Conservation (phyloP, 2,888 invertebrate genomes). For the Stomorhina lunata region DNA sequence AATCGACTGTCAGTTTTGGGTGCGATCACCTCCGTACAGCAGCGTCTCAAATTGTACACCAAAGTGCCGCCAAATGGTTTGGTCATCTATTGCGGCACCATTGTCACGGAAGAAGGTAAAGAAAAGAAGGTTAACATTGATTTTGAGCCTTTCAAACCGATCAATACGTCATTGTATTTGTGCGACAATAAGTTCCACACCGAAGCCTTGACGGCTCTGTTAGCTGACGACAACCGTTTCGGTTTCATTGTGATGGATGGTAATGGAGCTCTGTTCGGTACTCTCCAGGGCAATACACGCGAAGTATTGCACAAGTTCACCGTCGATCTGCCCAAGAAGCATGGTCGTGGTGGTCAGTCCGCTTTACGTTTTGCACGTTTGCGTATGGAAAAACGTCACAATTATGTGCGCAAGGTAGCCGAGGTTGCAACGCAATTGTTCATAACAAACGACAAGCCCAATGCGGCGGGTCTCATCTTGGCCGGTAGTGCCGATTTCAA, state of each 20-base stretch:
- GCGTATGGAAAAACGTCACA: constrained; percentile 99
- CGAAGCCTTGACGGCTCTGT: constrained; percentile 95
- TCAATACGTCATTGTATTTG: constrained; percentile 99
- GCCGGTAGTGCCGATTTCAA: constrained; percentile 99
- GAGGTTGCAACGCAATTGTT: constrained; percentile 98
- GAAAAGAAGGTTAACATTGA: constrained; percentile 99
- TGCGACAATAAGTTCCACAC: constrained; percentile 99
- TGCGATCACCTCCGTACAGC: constrained; percentile 99
- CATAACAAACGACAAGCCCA: constrained; percentile 98
- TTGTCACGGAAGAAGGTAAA: constrained; percentile 99
- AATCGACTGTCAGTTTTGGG: constrained; percentile 99
- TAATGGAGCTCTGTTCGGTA: constrained; percentile 99
- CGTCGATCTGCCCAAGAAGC: constrained; percentile 99
- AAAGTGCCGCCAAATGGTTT: constrained; percentile 99
- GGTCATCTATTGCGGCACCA: constrained; percentile 99
- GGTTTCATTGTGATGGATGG: constrained; percentile 99
- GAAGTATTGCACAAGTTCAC: constrained; percentile 80
- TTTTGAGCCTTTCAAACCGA: constrained; percentile 99
- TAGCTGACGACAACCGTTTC: constrained; percentile 99
- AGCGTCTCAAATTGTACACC: constrained; percentile 98
- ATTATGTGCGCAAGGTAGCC: constrained; percentile 99
- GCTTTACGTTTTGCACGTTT: constrained; percentile 99
- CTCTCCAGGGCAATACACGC: constrained; percentile 86
- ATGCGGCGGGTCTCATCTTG: constrained; percentile 97
- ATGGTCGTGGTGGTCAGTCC: constrained; percentile 99